Conservation (phyloP, 2,888 invertebrate genomes). For the Orchesella flavescens region DNA sequence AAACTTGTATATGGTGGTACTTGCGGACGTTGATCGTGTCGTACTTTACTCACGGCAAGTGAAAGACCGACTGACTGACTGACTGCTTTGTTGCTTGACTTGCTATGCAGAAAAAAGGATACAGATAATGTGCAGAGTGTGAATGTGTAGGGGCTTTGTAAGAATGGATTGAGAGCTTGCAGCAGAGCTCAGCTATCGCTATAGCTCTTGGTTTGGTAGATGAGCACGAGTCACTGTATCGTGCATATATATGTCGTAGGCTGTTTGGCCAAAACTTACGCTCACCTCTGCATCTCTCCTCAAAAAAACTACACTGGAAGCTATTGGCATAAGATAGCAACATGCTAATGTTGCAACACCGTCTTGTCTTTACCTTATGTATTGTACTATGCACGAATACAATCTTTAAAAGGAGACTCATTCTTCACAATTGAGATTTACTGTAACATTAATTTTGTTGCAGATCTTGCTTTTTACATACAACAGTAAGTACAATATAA, state of each 20-base stretch:
- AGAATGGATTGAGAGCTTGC: no score
- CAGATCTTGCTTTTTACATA: no score
- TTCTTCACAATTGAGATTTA: no score
- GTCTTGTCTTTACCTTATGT: no score
- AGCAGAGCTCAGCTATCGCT: background rate
- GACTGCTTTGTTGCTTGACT: slow-evolving; percentile 52
- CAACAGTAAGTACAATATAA: no score
- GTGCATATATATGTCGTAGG: background rate
- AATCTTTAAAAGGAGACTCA: no score
- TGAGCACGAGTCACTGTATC: background rate
- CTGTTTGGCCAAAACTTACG: background rate
- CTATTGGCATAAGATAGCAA: no score
- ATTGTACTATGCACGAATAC: no score
- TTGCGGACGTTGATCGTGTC: slow-evolving; percentile 16
- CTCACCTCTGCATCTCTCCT: no score
- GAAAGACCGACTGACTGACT: slow-evolving; percentile 59
- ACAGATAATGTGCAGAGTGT: background rate
- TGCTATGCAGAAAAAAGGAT: slow-evolving; percentile 1
- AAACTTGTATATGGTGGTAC: background rate
- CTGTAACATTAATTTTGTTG: no score
- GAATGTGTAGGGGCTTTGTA: background rate
- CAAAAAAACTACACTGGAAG: no score
- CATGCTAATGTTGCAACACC: no score
- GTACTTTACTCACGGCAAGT: slow-evolving; percentile 62
- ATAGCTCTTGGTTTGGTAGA: background rate